Base-by-base conservation (phyloP, 2,888 invertebrate species). In the Rhopalosiphum nymphaeae region DNA sequence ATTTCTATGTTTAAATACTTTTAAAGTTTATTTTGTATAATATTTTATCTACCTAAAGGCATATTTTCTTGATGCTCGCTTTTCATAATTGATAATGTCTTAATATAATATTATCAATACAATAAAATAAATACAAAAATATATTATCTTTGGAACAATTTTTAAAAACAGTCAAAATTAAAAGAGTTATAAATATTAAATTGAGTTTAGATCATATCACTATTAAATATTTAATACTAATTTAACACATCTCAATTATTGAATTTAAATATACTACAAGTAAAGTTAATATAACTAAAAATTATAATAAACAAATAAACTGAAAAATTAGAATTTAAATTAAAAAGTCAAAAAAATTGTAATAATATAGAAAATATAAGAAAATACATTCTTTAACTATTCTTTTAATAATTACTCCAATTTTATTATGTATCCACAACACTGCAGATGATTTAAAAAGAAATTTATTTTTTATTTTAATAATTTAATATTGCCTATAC, bases 1-100 rank as follows among this genome's bases (percentile, higher is more conserved):
- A 78, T 78, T 78, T 78, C n/a, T 78, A 78, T 36, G 16, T 7
- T 67, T 67, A 67, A 16, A 13, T 67, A 67, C 67, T n/a, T n/a
- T 67, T 67, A n/a, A n/a, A 67, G 67, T 67, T 67, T 67, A n/a
- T n/a, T 13, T 67, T n/a, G n/a, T n/a, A 67, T 67, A 67, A 67
- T n/a, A n/a, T 67, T 67, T 78, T 36, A 9, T 78, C 21, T 78
- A 78, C 36, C 78, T 78, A 78, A 1, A 5, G 78, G 21, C 36
- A 78, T 36, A 78, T 36, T 78, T 78, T 42, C 0, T 21, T 21
- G 36, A 78, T 78, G n/a, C 67, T n/a, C 13, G 16, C 13, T 67
- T 67, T 67, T n/a, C 13, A 21, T 67, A 2, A 16, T 67, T 16
- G n/a, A 21, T 16, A 16, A 9, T 67, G n/a, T 21, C 36, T 78